Conservation (phyloP, 2,888 invertebrate genomes). For the Belgica antarctica region DNA sequence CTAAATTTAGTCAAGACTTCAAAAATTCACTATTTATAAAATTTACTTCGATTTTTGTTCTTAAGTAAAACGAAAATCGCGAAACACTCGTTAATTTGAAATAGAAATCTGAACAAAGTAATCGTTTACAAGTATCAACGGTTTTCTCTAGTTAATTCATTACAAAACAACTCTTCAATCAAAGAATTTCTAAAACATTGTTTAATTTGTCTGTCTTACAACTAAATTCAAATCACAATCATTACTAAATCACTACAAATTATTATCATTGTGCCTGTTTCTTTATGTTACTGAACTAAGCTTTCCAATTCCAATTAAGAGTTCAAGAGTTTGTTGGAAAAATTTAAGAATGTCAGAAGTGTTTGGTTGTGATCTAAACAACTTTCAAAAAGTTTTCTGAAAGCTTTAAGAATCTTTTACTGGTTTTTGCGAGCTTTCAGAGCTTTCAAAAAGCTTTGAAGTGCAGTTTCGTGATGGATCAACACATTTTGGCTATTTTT, state of each 20-base stretch:
- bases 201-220: background rate
- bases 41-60: conserved; percentile 6
- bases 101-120: conserved; percentile 7
- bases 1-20: background rate
- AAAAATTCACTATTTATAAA: conserved; percentile 4
- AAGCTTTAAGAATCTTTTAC: too few species aligned
- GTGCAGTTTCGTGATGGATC: too few species aligned
- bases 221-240: conserved; percentile 32
- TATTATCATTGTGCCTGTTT: conserved; percentile 30
- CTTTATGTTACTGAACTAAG: background rate
- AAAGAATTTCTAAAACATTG: background rate
- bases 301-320: too few species aligned
- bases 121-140: conserved; percentile 4
- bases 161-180: background rate
- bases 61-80: background rate
- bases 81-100: background rate
- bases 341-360: too few species aligned
- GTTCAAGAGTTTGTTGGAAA: too few species aligned
- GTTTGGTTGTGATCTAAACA: too few species aligned
- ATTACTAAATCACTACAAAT: conserved; percentile 31
- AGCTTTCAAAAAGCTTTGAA: background rate
- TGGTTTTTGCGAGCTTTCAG: too few species aligned
- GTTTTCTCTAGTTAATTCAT: background rate
- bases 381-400: too few species aligned
- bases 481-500: background rate